Base-by-base conservation (phyloP, 30 jellyfish, hydroid and myxozoan genomes). In the Turritopsis rubra region DNA sequence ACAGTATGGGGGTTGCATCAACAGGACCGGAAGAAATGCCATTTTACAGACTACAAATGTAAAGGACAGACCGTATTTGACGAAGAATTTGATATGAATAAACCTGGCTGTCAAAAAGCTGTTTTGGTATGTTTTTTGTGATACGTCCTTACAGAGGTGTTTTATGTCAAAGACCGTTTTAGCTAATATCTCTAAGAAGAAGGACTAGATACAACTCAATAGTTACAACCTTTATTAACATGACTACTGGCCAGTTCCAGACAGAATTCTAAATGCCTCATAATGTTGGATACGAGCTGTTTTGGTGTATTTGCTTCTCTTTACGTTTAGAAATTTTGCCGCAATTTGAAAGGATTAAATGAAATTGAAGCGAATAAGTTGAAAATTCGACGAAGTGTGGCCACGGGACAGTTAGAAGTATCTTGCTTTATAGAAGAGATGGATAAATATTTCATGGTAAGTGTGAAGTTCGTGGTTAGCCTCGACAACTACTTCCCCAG, bases 1-100 rank as follows among this genome's bases (percentile, higher is more conserved):
- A 53, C 83, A 60, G 88, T 91, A 7, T 91, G 96, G 96, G 98
- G 98, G 16, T 86, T 91, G 54, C 82, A 87, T 29, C 82, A 75
- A 65, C 98, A 91, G 80, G 98, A 91, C 80, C 81, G 98, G 21
- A 72, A 84, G 24, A 84, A 74, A 21, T 91, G 98, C 84, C 98
- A 91, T 66, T 91, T 91, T 71, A 91, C 98, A n/a, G 98, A 91
- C 29, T 87, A 83, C 89, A 91, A 91, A 81, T 91, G 98, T 85
- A 87, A 88, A 84, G 98, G 98, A 83, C 79, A 84, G 29, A 91
- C 98, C 8, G 93, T 84, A 13, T 81, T 91, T 29, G 98, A 91
- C 81, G 96, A 87, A 29, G 87, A 87, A 21, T 87, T 91, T 73
- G 96, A 91, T 77, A 21, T 91, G 85, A 91, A 91, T 81, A 73